Conservation (phyloP, 2,797 vertebrate species). For the Capromys pilorides region DNA sequence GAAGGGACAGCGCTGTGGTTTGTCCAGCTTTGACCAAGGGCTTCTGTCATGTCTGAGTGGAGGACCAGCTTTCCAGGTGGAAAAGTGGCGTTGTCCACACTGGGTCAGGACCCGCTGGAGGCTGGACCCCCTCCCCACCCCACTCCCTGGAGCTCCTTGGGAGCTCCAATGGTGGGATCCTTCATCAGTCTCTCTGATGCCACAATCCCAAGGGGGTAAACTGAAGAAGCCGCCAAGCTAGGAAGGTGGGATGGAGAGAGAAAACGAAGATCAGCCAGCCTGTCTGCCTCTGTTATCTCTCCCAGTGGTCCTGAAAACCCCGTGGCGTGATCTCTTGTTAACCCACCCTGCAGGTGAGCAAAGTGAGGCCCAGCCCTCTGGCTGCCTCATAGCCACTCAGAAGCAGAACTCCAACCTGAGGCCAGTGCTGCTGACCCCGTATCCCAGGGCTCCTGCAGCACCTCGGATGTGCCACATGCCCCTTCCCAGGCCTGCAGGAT, state of each 20-base stretch:
- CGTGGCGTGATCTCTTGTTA: neutral
- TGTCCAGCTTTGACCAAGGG: neutral
- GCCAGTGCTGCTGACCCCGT: neutral
- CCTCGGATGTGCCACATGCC: neutral
- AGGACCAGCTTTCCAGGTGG: neutral
- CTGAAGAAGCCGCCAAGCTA: slow-evolving; percentile 21
- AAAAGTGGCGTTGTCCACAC: fast-evolving
- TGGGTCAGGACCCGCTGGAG: neutral
- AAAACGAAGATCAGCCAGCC: neutral
- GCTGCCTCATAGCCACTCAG: neutral
- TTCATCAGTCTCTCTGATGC: slow-evolving; percentile 50
- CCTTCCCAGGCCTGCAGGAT: neutral
- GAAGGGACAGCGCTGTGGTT: neutral
- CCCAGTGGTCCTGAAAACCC: neutral
- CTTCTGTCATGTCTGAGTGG: neutral
- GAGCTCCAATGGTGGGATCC: slow-evolving; percentile 43
- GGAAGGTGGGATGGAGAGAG: neutral
- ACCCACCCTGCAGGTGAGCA: neutral
- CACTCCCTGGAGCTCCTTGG: neutral
- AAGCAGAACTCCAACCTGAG: neutral
- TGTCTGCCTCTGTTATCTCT: neutral
- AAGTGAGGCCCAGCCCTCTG: neutral
- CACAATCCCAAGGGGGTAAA: neutral
- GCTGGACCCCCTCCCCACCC: neutral
- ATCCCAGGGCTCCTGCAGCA: fast-evolving